Evolutionary conservation across 2,888 invertebrate species (phyloP), one percentile per base, ranked within the genome.

Genomic region (Melinaea marsaeus): DNA sequence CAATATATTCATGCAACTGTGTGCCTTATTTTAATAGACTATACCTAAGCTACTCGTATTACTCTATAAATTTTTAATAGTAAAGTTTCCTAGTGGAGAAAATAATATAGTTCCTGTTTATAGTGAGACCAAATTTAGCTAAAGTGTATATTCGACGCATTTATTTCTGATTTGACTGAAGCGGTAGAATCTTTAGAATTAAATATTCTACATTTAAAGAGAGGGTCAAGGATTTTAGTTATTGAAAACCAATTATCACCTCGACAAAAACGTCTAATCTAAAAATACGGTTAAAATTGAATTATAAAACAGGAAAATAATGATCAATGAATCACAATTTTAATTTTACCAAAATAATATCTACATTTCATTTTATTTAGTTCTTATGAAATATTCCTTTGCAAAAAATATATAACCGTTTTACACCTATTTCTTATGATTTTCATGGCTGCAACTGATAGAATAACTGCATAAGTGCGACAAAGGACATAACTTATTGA

Each of bases 1-100:
- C 34, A 47, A 61, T 13, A 61, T 34, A 42, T 57, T 56, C 48
- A 64, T 34, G 33, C 46, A 46, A 65, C 51, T 65, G 51, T 32
- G 11, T 1, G 37, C 46, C 32, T 57, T 62, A 59, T 9, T 4
- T 9, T 45, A 11, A 45, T 13, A 42, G 2, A 9, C 34, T 62
- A 51, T 22, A 22, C 22, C 22, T 46, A 45, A 56, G 35, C 57
- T 9, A n/a, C n/a, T n/a, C n/a, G n/a, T n/a, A 54, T 35, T 62
- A 65, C 51, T 42, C 34, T 32, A 13, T 46, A 58, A 62, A 59
- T 59, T 4, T 46, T 11, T 46, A n/a, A 11, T 46, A 22, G 22
- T 22, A 46, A n/a, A n/a, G 46, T 46, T 46, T 46, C 46, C 46
- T 46, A 46, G 46, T 46, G 13, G n/a, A 46, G 46, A 46, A 3